Conservation (phyloP, 2,113 vertebrate species). For the Columba janthina region DNA sequence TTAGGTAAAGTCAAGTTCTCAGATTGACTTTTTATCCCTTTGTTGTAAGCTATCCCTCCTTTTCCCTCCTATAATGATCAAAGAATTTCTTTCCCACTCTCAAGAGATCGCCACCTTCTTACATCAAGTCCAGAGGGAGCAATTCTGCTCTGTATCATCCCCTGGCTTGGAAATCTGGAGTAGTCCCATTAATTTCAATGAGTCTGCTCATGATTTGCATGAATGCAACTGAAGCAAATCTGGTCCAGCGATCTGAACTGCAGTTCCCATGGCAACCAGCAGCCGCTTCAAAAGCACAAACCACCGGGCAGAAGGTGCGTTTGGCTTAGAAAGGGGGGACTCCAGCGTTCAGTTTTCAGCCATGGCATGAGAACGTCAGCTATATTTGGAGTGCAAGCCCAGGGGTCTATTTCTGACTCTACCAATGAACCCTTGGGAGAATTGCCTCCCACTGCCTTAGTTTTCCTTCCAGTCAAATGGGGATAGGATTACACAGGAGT, state of each 20-base stretch:
- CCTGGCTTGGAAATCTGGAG: neutral
- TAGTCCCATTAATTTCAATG: neutral
- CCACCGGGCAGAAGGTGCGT: neutral
- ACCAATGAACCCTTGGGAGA: conserved; percentile 50
- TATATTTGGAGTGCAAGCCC: neutral
- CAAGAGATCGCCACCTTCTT: neutral
- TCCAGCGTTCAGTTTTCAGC: neutral
- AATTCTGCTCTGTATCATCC: neutral
- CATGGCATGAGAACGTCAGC: neutral
- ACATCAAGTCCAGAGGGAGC: neutral
- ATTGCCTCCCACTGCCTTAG: conserved; percentile 21
- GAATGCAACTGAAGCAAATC: conserved; percentile 18
- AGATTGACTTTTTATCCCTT: neutral
- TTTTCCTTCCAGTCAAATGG: conserved; percentile 45
- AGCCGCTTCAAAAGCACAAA: neutral
- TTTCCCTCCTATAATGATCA: neutral
- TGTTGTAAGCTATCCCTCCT: neutral
- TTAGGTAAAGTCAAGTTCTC: neutral
- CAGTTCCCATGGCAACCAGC: conserved; percentile 40
- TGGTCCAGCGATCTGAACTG: neutral
- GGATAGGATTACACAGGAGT: conserved; percentile 60
- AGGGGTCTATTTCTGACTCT: conserved; percentile 38
- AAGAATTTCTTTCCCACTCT: neutral
- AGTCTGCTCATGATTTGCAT: conserved; percentile 31
- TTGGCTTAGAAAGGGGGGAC: neutral